phyloP scores from a whole-genome alignment of 2,797 vertebrate species.

The Leptodactylus fallax region DNA sequence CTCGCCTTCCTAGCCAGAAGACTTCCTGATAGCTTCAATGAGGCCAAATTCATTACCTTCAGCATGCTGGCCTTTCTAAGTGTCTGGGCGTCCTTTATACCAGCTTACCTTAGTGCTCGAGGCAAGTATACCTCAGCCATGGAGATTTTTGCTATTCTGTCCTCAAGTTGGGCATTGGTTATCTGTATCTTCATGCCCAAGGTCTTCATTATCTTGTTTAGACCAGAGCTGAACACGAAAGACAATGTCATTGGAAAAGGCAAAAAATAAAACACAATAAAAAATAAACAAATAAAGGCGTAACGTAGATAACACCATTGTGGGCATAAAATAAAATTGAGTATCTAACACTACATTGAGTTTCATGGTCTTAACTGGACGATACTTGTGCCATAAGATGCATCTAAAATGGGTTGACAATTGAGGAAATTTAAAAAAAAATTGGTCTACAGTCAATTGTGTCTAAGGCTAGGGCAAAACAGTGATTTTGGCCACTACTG shows the following conservation, averaged over 20 bases:
- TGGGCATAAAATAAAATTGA: not conserved
- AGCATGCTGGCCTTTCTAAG: conserved; percentile 54
- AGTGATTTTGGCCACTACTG: too few species aligned
- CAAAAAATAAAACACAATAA: conserved; percentile 1
- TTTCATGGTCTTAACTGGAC: not conserved
- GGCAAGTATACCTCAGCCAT: conserved; percentile 43
- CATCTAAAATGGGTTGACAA: too few species aligned
- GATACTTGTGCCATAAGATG: too few species aligned
- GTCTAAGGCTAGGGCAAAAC: too few species aligned
- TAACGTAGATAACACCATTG: not conserved
- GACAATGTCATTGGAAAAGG: conserved; percentile 25
- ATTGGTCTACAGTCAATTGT: too few species aligned
- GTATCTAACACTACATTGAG: not conserved
- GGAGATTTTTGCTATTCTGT: conserved; percentile 58
- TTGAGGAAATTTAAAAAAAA: too few species aligned
- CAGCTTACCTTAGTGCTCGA: conserved; percentile 20
- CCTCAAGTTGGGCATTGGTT: conserved; percentile 34
- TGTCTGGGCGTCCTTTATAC: conserved; percentile 32
- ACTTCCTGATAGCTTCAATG: conserved; percentile 62
- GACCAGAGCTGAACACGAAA: conserved; percentile 49
- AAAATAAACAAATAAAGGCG: not conserved
- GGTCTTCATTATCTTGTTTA: conserved; percentile 44
- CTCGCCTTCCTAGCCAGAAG: conserved; percentile 42
- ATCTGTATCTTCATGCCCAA: conserved; percentile 55
- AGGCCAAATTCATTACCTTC: conserved; percentile 63